These are phyloP conservation scores for Scrobipalpa atriplicella DNA, from an alignment of 2,888 invertebrate genomes.

Conservation along the genomic window DNA sequence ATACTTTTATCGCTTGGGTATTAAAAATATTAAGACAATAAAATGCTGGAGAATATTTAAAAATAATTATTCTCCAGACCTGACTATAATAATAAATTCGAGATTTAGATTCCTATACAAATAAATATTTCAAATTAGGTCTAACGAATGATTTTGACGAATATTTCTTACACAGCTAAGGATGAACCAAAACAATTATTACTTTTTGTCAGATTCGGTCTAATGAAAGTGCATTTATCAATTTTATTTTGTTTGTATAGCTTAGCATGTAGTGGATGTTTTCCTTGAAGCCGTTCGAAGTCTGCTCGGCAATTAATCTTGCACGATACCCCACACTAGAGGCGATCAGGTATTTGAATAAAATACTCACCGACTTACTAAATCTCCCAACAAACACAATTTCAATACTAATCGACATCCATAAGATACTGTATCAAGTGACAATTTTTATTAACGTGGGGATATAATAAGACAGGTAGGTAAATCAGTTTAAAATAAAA, in stretches of 20 bases:
- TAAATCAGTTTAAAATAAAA: conserved; percentile 19
- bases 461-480: not conserved
- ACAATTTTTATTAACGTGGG: not conserved
- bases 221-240: no score
- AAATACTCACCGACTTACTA: conserved; percentile 25
- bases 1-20: conserved; percentile 1
- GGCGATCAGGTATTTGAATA: conserved; percentile 58
- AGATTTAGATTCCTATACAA: no score
- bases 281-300: conserved; percentile 53
- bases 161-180: no score
- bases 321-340: conserved; percentile 67
- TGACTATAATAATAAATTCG: no score
- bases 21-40: not conserved
- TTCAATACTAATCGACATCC: conserved; percentile 9
- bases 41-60: not conserved
- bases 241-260: conserved; percentile 38
- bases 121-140: no score
- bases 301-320: conserved; percentile 72
- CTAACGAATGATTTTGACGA: no score
- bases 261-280: conserved; percentile 54
- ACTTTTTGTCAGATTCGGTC: no score
- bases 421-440: not conserved
- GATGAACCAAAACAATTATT: no score
- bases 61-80: no score
- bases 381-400: conserved; percentile 8